Evolutionary conservation across 1,140 invertebrate genomes (phyloP).

Genomic region (Anoplolepis gracilipes): DNA sequence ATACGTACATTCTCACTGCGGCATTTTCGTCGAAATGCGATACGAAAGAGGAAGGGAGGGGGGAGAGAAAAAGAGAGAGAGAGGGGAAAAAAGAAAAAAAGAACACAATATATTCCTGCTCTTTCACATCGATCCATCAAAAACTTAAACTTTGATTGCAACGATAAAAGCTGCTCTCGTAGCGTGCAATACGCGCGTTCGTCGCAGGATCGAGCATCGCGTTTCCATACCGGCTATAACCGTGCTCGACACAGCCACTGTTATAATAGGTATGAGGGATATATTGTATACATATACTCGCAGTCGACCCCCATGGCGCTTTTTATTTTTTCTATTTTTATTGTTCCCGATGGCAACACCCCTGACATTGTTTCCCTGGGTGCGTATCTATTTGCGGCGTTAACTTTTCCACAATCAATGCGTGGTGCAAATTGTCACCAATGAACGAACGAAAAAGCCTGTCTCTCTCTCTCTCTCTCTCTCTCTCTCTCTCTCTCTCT

Average conservation of each 20-base stretch:
- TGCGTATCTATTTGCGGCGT: constrained; percentile 31
- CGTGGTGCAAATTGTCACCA: constrained; percentile 15
- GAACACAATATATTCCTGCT: neutral
- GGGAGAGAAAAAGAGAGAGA: no score
- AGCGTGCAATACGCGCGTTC: constrained; percentile 22
- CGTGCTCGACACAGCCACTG: constrained; percentile 20
- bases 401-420: constrained; percentile 18
- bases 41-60: neutral
- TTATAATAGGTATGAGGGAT: constrained; percentile 34
- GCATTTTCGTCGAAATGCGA: neutral
- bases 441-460: neutral
- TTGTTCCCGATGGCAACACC: constrained; percentile 30
- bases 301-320: constrained; percentile 28
- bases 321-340: constrained; percentile 52
- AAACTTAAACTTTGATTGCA: constrained; percentile 51
- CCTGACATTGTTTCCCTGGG: constrained; percentile 39
- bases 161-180: constrained; percentile 45
- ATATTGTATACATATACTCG: neutral
- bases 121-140: constrained; percentile 30
- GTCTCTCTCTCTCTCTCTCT: neutral
- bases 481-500: neutral
- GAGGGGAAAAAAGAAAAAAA: no score
- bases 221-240: constrained; percentile 11
- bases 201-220: constrained; percentile 21
- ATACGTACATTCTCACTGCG: neutral